Evolutionary conservation across 1,140 invertebrate genomes (phyloP), one percentile per base, ranked within the genome.

Genomic region (Pinna nobilis): DNA sequence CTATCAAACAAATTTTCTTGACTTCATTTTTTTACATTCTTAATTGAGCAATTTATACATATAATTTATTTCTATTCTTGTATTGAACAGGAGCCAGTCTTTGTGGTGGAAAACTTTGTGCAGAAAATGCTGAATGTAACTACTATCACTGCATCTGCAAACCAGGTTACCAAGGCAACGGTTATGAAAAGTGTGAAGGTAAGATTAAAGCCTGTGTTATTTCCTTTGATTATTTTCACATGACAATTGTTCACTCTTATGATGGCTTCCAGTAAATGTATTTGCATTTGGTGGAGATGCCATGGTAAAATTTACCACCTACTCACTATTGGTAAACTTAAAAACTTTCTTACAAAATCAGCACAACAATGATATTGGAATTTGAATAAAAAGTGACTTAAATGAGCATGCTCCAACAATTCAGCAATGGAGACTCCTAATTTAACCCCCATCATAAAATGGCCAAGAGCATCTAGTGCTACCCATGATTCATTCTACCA

Each of bases 91-190:
- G 23, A 18, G 23, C 7, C 50, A 53, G 9, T 53, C 7, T 11
- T 18, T 61, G 57, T 61, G 20, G 37, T 5, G 35, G 57, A 35
- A 61, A 39, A 39, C 33, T 25, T 30, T 61, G 57, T 23, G 57
- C 23, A 33, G 35, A 39, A 3, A 39, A 61, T n/a, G 30, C 57
- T 32, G 15, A n/a, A 15, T 61, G 57, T 23, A 6, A 37, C 15
- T 35, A 61, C 37, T 30, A 20, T 23, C 32, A 39, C 33, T 61
- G 57, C 13, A 35, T 35, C 33, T 61, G 57, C 18, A 39, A 11
- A 6, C 32, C 33, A 20, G 57, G 57, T 61, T 61, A 37, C 57
- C 35, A 37, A 35, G 57, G 57, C 1, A 5, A 61, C 57, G 57
- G 57, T 25, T 37, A 7, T 23, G 39, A 35, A 4, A 37, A 39